phyloP scores from a whole-genome alignment of 2,113 vertebrate species.

The Sander lucioperca region DNA sequence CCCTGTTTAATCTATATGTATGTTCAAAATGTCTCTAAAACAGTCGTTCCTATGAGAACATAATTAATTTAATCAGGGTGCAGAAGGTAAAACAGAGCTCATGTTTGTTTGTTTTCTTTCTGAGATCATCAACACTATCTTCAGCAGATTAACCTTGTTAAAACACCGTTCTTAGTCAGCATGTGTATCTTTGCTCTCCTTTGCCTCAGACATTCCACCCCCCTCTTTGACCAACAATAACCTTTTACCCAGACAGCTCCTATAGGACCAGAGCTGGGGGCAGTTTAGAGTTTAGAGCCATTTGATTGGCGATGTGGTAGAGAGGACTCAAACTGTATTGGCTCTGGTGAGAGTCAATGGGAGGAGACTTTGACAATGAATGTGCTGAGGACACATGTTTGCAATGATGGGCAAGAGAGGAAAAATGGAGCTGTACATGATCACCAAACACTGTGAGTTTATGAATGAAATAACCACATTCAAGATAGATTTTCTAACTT shows the following conservation, averaged over 20 bases:
- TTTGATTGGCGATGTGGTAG: conserved; percentile 74
- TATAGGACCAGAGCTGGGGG: conserved; percentile 62
- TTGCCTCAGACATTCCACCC: conserved; percentile 18
- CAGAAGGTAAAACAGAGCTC: neutral
- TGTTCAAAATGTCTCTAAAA: neutral
- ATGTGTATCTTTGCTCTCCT: neutral
- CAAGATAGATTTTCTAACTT: neutral
- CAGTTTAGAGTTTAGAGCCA: conserved; percentile 6
- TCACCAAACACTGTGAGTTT: conserved; percentile 53
- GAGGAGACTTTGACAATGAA: conserved; percentile 74
- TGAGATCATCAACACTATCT: neutral
- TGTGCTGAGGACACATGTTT: conserved; percentile 78
- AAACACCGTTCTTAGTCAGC: neutral
- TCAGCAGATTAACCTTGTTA: too few relatives aligned
- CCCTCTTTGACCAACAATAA: conserved; percentile 56
- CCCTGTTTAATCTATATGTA: neutral
- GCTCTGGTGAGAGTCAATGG: conserved; percentile 56
- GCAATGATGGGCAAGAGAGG: conserved; percentile 58
- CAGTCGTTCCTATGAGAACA: neutral
- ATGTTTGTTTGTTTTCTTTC: conserved; percentile 36
- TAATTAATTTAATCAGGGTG: rapidly evolving
- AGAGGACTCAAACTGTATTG: conserved; percentile 61
- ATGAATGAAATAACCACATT: conserved; percentile 23
- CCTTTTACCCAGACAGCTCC: conserved; percentile 81
- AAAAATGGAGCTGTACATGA: conserved; percentile 54